These are phyloP conservation scores for Podabrus alpinus DNA, from an alignment of 2,888 invertebrate genomes.

Conservation along the genomic window DNA sequence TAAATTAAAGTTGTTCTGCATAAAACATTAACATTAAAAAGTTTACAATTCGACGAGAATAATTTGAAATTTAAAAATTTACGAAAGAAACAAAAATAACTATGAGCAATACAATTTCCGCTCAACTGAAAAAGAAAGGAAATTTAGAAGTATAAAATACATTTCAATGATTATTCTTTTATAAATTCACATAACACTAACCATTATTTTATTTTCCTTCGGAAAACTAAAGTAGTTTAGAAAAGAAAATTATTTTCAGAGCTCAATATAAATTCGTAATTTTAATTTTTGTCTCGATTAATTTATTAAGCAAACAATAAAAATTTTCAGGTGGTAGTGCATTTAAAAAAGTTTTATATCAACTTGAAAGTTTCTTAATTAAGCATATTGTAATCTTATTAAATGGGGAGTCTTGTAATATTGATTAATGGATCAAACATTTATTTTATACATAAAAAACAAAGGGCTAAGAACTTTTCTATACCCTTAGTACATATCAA, in stretches of 20 bases:
- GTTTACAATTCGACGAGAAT: not conserved
- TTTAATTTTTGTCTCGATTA: not conserved
- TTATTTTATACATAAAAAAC: not conserved
- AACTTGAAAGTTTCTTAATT: not conserved
- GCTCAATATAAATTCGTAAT: not conserved
- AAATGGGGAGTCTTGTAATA: not conserved
- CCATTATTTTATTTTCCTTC: not conserved
- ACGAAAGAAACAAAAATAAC: not conserved
- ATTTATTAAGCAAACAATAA: too few species aligned
- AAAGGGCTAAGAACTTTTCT: not conserved
- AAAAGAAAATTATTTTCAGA: not conserved
- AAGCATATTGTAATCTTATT: not conserved
- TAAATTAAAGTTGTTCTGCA: too few species aligned
- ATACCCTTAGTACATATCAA: not conserved
- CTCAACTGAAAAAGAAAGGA: not conserved
- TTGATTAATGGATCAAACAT: not conserved
- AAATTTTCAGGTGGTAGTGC: not conserved
- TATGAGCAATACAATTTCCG: not conserved
- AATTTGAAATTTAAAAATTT: not conserved
- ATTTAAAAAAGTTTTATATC: not conserved
- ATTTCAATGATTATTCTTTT: not conserved
- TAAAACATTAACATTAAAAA: too few species aligned
- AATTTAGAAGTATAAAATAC: not conserved
- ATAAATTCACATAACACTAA: not conserved
- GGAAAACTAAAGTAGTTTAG: not conserved